Evolutionary conservation across 2,797 vertebrate species (phyloP).

Genomic region (Carcharodon carcharias): DNA sequence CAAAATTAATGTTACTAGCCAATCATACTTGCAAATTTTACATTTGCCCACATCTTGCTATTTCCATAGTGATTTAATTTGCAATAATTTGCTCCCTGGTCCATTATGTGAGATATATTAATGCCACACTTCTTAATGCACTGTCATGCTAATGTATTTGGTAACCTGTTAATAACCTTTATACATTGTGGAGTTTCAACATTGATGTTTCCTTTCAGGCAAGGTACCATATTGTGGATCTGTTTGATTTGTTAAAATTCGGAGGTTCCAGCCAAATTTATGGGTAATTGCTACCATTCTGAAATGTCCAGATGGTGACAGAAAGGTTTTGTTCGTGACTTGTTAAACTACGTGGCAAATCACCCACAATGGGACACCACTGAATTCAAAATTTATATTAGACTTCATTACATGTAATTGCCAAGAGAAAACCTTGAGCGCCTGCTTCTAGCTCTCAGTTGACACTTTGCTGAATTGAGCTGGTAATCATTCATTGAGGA

Average conservation of each 20-base stretch:
- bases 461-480: slow-evolving; percentile 34
- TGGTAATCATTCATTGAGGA: slow-evolving; percentile 32
- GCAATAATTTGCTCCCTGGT: slow-evolving; percentile 7
- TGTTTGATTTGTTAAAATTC: slow-evolving; percentile 6
- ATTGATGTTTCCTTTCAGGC: background rate
- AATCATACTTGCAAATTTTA: background rate
- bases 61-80: background rate
- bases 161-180: slow-evolving; percentile 5
- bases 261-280: background rate
- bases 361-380: slow-evolving; percentile 24
- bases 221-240: background rate
- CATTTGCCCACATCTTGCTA: background rate
- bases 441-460: slow-evolving; percentile 29
- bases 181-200: background rate
- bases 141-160: slow-evolving; percentile 3
- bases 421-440: background rate
- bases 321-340: slow-evolving; percentile 36
- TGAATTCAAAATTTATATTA: slow-evolving; percentile 34
- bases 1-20: background rate
- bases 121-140: background rate
- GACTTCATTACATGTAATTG: slow-evolving; percentile 30
- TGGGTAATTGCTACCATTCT: slow-evolving; percentile 24
- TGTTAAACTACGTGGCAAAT: slow-evolving; percentile 34
- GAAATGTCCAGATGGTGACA: slow-evolving; percentile 30
- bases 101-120: background rate